These are phyloP conservation scores for Cosmia trapezina DNA, from an alignment of 2,888 invertebrate species.

Conservation along the genomic window DNA sequence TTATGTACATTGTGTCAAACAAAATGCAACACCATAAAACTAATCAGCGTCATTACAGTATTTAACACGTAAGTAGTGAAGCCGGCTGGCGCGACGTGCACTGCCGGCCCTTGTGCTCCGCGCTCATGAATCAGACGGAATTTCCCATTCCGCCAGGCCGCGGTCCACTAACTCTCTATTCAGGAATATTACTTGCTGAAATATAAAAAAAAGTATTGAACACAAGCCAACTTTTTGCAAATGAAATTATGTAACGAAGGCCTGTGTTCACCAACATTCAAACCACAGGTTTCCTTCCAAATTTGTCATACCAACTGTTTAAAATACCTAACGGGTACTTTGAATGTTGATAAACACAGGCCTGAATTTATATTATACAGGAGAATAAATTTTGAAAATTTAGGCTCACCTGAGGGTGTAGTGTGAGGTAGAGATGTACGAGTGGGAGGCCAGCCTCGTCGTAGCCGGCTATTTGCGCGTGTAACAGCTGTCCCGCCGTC, in stretches of 20 bases:
- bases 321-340: no score
- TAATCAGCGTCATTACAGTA: conserved; percentile 77
- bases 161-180: conserved; percentile 96
- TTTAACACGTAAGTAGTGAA: conserved; percentile 60
- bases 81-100: conserved; percentile 52
- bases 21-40: conserved; percentile 84
- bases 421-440: conserved; percentile 95
- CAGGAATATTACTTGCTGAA: conserved; percentile 95
- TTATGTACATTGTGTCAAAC: conserved; percentile 78
- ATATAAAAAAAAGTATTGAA: conserved; percentile 65
- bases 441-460: conserved; percentile 94
- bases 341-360: no score
- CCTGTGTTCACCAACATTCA: no score
- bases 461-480: conserved; percentile 97
- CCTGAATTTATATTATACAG: neutral
- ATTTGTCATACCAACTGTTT: no score
- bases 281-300: no score
- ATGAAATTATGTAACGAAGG: conserved; percentile 16
- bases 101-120: conserved; percentile 43
- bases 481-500: conserved; percentile 95
- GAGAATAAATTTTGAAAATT: neutral
- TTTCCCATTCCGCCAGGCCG: conserved; percentile 94
- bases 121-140: conserved; percentile 87
- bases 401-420: conserved; percentile 92
- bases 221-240: conserved; percentile 10